Conservation (phyloP, 2,113 vertebrate genomes). For the Pelusios castaneus region DNA sequence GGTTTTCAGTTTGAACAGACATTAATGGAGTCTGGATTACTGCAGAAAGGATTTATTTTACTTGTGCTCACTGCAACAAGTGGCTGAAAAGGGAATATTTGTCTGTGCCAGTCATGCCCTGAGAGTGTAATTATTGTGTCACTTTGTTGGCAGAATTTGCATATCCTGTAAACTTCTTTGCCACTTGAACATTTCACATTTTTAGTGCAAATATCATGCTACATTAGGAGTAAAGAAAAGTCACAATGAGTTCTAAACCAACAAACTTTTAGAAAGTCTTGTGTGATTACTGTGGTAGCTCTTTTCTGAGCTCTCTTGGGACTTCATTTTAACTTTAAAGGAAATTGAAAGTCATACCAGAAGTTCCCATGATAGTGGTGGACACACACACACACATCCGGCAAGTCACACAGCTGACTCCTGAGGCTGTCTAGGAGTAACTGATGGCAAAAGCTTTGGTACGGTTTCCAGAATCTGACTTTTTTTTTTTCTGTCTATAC, state of each 20-base stretch:
- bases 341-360: background rate
- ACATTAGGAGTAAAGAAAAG: background rate
- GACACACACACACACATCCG: fast-evolving
- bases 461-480: background rate
- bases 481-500: background rate
- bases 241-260: background rate
- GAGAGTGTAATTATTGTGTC: background rate
- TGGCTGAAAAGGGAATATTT: background rate
- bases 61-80: background rate
- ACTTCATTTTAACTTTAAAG: background rate
- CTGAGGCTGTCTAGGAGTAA: background rate
- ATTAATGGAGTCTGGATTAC: background rate
- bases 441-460: background rate
- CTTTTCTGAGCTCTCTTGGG: background rate
- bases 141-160: background rate
- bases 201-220: background rate
- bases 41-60: conserved; percentile 16
- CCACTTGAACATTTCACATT: background rate
- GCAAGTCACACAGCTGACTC: background rate
- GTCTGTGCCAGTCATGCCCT: background rate
- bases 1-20: conserved; percentile 26
- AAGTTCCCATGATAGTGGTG: background rate
- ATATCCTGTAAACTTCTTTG: background rate
- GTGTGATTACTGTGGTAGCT: background rate
- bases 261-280: background rate